Base-by-base conservation (phyloP, 2,113 vertebrate genomes). In the Zapus hudsonius region DNA sequence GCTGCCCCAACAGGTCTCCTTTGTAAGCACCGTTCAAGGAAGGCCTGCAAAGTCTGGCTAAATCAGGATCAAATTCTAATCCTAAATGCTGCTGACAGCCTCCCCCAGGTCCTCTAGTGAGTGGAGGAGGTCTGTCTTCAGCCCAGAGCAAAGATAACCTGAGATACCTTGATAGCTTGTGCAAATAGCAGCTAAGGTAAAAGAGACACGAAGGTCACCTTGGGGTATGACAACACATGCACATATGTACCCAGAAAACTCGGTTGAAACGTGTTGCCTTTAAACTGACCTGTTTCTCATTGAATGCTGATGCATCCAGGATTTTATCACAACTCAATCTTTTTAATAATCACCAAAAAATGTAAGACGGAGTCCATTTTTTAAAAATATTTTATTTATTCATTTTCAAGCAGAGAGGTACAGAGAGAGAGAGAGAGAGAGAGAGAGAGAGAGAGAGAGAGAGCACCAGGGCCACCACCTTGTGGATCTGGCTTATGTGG, bases 111-210 rank as follows among this genome's bases (percentile, higher is more conserved):
- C 89, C 91, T 89, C 93, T 86, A 82, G 80, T 55, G 84, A 95
- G 96, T 95, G 91, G 91, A 82, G 78, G 29, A 86, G 89, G 89
- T 92, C 93, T 89, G 72, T 94, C 96, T 97, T 89, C 88, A 91
- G 92, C 38, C 92, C 86, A 97, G 92, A 86, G 76, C 69, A 79
- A 82, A 96, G 96, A 97, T 93, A 93, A 97, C 90, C 94, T 57
- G 85, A 90, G 92, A 89, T 81, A 86, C 86, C 75, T 44, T 10
- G 92, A 97, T 96, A 96, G 90, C 82, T 73, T 95, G 2, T 55
- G 79, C 79, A 96, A 96, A 97, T 11, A 96, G 70, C 70, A 87
- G 90, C 75, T n/a, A 94, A 82, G 66, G 93, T 78, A 57, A 94
- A 92, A 86, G 79, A 95, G 84, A 61, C 84, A 38, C 2, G 29